Evolutionary conservation across 2,888 invertebrate species (phyloP).

Genomic region (Yponomeuta malinellus): DNA sequence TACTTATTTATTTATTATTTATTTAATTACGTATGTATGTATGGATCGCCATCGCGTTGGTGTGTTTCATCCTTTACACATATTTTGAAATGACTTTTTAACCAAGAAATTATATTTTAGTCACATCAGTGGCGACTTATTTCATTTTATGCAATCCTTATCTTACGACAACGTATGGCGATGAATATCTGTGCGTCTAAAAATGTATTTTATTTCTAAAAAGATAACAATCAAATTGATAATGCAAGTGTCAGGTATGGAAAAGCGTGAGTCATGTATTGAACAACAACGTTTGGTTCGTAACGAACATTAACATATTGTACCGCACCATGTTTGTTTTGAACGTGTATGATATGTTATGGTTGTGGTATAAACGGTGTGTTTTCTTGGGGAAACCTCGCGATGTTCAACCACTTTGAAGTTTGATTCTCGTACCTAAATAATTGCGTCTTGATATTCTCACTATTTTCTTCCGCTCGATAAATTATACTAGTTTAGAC

Average conservation of each 20-base stretch:
- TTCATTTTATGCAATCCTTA: background rate
- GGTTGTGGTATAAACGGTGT: background rate
- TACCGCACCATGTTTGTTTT: background rate
- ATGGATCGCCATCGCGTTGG: too few species aligned
- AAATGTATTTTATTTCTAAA: background rate
- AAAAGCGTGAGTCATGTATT: background rate
- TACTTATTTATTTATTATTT: too few species aligned
- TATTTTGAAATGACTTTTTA: background rate
- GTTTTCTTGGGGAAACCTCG: background rate
- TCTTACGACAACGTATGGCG: background rate
- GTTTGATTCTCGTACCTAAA: background rate
- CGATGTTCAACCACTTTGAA: background rate
- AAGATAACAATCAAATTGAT: background rate
- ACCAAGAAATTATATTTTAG: background rate
- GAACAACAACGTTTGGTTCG: background rate
- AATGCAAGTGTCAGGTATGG: background rate
- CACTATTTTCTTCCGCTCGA: too few species aligned
- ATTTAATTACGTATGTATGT: too few species aligned
- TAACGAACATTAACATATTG: background rate
- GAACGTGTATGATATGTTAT: background rate
- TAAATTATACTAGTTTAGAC: too few species aligned
- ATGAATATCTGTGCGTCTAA: background rate
- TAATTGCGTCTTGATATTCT: too few species aligned
- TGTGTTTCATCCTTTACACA: too few species aligned
- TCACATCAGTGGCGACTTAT: background rate